phyloP scores from a whole-genome alignment of 2,888 invertebrate genomes.

The Synanthedon tipuliformis region DNA sequence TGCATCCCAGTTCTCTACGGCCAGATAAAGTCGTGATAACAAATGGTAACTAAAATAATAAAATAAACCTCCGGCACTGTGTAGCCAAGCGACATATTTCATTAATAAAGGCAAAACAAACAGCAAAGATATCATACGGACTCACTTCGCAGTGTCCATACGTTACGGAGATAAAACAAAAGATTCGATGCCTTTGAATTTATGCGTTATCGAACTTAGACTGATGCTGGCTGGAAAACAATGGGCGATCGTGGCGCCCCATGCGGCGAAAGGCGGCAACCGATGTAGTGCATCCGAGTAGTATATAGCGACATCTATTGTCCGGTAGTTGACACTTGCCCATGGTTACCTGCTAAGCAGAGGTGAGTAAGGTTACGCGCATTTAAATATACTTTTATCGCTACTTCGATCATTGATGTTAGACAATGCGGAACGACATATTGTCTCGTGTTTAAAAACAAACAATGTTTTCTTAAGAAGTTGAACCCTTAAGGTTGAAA shows the following conservation, averaged over 20 bases:
- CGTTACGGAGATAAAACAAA: constrained; percentile 68
- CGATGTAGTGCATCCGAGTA: constrained; percentile 10
- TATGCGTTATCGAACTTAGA: constrained; percentile 63
- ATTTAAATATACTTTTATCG: constrained; percentile 25
- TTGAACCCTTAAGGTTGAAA: too few species aligned
- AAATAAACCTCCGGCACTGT: constrained; percentile 50
- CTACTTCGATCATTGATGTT: constrained; percentile 14
- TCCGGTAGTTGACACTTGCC: constrained; percentile 38
- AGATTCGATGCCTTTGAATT: constrained; percentile 61
- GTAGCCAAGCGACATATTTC: constrained; percentile 65
- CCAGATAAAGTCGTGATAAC: constrained; percentile 69
- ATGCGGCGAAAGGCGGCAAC: constrained; percentile 52
- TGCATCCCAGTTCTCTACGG: constrained; percentile 52
- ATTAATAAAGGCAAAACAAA: constrained; percentile 69
- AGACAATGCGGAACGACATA: constrained; percentile 5
- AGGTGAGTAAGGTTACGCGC: constrained; percentile 24
- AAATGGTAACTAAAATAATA: constrained; percentile 70
- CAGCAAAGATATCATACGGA: constrained; percentile 55
- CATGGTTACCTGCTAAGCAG: constrained; percentile 1
- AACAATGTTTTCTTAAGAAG: not conserved
- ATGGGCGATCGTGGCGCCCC: constrained; percentile 67
- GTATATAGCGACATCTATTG: constrained; percentile 54
- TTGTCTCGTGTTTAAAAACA: not conserved
- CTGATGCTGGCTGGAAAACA: constrained; percentile 54
- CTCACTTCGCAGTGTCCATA: constrained; percentile 70